Conservation (phyloP, 2,888 invertebrate species). For the Microplitis manilae region DNA sequence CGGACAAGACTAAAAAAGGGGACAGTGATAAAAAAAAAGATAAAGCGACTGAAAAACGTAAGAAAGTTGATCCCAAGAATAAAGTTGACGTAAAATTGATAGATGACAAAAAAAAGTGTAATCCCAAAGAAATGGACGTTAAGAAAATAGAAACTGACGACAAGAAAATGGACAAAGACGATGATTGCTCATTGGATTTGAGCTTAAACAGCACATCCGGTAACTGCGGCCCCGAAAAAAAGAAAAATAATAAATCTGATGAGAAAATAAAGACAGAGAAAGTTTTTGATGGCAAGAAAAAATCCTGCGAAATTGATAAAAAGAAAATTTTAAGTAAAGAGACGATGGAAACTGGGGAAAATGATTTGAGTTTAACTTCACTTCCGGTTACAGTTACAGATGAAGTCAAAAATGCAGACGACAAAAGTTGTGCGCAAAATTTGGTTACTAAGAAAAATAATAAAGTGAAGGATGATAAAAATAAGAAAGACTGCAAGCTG, state of each 20-base stretch:
- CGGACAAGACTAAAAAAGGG: conserved; percentile 56
- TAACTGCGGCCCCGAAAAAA: conserved; percentile 34
- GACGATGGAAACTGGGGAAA: conserved; percentile 47
- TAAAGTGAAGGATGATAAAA: conserved; percentile 63
- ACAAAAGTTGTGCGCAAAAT: conserved; percentile 57
- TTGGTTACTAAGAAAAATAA: conserved; percentile 53
- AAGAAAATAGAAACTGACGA: conserved; percentile 18
- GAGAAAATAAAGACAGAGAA: conserved; percentile 50
- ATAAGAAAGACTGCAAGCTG: conserved; percentile 60
- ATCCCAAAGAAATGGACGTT: conserved; percentile 50
- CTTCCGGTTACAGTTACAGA: conserved; percentile 22
- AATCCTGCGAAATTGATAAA: conserved; percentile 46
- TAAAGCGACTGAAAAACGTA: conserved; percentile 33
- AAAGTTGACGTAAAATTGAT: conserved; percentile 32
- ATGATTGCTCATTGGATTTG: conserved; percentile 8
- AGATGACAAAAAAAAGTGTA: conserved; percentile 49
- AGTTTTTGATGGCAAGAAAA: conserved; percentile 50
- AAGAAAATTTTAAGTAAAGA: conserved; percentile 51
- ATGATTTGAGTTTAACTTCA: conserved; percentile 46
- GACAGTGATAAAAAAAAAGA: conserved; percentile 57
- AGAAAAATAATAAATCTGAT: conserved; percentile 40
- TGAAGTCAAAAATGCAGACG: conserved; percentile 55
- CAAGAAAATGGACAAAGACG: conserved; percentile 34
- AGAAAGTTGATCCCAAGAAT: conserved; percentile 41
- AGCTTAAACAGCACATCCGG: neutral